phyloP scores from a whole-genome alignment of 2,888 invertebrate species.

The Sialis lutaria region DNA sequence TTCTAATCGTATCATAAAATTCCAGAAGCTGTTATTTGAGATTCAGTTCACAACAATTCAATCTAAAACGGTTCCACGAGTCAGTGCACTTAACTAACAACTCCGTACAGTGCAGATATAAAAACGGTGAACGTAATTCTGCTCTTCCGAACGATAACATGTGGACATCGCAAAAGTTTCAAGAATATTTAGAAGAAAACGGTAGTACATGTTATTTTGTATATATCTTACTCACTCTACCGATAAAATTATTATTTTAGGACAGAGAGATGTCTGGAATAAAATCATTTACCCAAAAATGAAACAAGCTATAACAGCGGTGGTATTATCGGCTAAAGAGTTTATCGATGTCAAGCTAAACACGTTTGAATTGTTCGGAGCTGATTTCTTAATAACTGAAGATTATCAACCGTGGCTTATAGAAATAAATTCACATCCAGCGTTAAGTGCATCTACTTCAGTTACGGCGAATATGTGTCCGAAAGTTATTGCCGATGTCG shows the following conservation, averaged over 20 bases:
- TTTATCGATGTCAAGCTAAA: slow-evolving; percentile 48
- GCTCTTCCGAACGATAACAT: slow-evolving; percentile 61
- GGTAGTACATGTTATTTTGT: slow-evolving; percentile 4
- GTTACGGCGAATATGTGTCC: slow-evolving; percentile 73
- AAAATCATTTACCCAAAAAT: slow-evolving; percentile 68
- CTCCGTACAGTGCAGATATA: slow-evolving; percentile 66
- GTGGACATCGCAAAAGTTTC: slow-evolving; percentile 66
- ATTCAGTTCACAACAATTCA: slow-evolving; percentile 73
- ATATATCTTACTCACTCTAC: too few relatives aligned
- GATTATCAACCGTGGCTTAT: slow-evolving; percentile 76
- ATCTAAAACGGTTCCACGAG: slow-evolving; percentile 60
- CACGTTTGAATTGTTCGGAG: slow-evolving; percentile 80
- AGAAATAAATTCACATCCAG: slow-evolving; percentile 83
- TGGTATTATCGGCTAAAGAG: slow-evolving; percentile 63
- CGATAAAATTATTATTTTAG: slow-evolving; percentile 19
- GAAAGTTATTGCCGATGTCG: slow-evolving; percentile 61
- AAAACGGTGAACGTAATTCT: slow-evolving; percentile 31
- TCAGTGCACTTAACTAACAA: slow-evolving; percentile 79
- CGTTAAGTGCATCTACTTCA: slow-evolving; percentile 62
- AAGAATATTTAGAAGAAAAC: slow-evolving; percentile 36
- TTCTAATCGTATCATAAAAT: slow-evolving; percentile 3
- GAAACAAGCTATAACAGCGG: slow-evolving; percentile 64
- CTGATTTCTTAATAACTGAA: slow-evolving; percentile 80
- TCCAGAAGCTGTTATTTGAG: slow-evolving; percentile 60
- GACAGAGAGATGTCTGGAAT: slow-evolving; percentile 45